Conservation (phyloP, 1,140 invertebrate species). For the Panulirus ornatus region DNA sequence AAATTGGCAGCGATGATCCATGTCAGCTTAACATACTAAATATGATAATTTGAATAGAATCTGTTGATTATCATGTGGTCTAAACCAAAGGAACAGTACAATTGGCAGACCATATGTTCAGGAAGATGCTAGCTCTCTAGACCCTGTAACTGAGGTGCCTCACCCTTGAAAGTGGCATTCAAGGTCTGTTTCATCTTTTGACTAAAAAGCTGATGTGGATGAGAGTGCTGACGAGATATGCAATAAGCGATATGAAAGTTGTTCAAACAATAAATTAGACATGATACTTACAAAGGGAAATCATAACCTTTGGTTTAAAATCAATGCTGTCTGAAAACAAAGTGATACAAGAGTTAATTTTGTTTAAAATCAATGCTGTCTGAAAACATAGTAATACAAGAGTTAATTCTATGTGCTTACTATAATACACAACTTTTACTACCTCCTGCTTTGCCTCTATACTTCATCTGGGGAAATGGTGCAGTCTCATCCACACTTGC, state of each 20-base stretch:
- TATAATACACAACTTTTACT: constrained; percentile 1
- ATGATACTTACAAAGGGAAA: background rate
- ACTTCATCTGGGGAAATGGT: constrained; percentile 4
- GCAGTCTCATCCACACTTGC: constrained; percentile 28
- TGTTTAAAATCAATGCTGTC: background rate
- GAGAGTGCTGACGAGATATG: constrained; percentile 34
- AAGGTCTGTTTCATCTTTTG: background rate
- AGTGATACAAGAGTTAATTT: background rate
- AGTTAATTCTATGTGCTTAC: constrained; percentile 4
- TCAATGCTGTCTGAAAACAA: background rate
- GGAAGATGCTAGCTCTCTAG: constrained; percentile 22
- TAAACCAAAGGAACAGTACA: background rate
- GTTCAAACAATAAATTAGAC: constrained; percentile 46
- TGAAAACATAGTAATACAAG: constrained; percentile 19
- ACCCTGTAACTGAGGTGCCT: constrained; percentile 30
- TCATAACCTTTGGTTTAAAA: background rate
- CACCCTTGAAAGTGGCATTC: constrained; percentile 12
- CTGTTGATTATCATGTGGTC: background rate
- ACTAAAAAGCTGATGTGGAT: constrained; percentile 9
- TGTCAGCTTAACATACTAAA: constrained; percentile 27
- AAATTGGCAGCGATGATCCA: constrained; percentile 30
- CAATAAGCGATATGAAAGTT: constrained; percentile 33
- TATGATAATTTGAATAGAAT: constrained; percentile 22
- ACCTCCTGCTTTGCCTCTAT: constrained; percentile 9
- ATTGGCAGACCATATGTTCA: constrained; percentile 40